A percentile compares a stretch with the other conserved stretches of the same genome.
phyloP scores from a whole-genome alignment of 2,113 vertebrate genomes.

The Tachycineta bicolor region DNA sequence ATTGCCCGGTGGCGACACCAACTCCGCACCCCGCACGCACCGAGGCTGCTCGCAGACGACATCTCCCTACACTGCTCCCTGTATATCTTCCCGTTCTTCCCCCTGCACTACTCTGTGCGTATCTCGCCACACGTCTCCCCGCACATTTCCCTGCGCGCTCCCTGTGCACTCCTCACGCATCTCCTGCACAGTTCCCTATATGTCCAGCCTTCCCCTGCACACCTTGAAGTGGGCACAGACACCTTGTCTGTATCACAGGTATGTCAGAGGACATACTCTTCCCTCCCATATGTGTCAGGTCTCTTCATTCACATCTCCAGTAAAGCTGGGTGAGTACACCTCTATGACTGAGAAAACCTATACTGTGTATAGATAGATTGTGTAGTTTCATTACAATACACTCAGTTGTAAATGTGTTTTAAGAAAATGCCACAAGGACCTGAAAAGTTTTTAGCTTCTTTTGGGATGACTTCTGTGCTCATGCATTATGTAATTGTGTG shows the following conservation, averaged over 20 bases:
- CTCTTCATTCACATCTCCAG: background rate
- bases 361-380: rapidly evolving
- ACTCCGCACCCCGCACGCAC: background rate
- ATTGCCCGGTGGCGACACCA: too few relatives aligned
- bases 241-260: too few relatives aligned
- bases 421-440: background rate
- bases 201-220: background rate
- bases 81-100: too few relatives aligned
- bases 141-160: too few relatives aligned
- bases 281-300: rapidly evolving
- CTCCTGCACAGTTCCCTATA: rapidly evolving
- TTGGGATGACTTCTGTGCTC: background rate
- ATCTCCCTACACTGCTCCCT: background rate
- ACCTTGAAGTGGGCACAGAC: rapidly evolving
- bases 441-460: background rate
- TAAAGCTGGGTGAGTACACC: background rate
- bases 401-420: background rate
- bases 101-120: background rate
- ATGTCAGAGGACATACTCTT: background rate
- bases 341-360: rapidly evolving
- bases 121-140: too few relatives aligned
- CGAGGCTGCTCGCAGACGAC: background rate
- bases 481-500: background rate
- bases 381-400: background rate
- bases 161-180: too few relatives aligned